Base-by-base conservation (phyloP, 2,888 invertebrate species). In the Rhagium mordax region DNA sequence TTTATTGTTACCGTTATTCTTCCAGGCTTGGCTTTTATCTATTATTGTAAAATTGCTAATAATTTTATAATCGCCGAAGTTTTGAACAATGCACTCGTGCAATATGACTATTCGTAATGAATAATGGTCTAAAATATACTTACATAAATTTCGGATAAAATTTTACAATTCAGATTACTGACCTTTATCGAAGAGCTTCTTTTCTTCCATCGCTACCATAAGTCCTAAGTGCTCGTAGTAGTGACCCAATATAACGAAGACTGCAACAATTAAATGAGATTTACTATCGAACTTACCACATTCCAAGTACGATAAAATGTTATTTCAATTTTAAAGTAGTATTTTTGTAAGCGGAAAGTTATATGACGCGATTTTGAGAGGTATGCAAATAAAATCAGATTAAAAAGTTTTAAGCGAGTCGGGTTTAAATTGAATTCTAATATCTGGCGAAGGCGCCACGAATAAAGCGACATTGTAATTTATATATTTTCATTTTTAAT, bases 161-260 rank as follows among this genome's bases (percentile, higher is more conserved):
- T 15, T 49, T 51, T 49, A 51, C 29, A 10, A 24, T 18, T 15
- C 13, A 15, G n/a, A 60, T 21, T 66, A 70, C 79, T 55, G 66
- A 94, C 95, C 94, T 84, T 93, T 92, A 79, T 95, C 93, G 74
- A 98, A 90, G 0, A 98, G 91, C 74, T 95, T 93, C 87, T 92
- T 91, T 77, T 95, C 92, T 79, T 97, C 93, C 88, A 98, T 90
- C 49, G 96, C 95, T 71, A 95, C 90, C 92, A 98, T 92, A n/a
- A 98, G 89, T 3, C 97, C 97, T 78, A 97, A 91, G 86, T 97
- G 97, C 84, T 98, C 97, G 85, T 95, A 95, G 84, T 96, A 94
- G 86, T 95, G 94, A 0, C 97, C 97, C 79, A 98, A 90, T 79
- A 97, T 93, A 47, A 98, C 93, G 88, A 97, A 98, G 88, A 98